Evolutionary conservation across 1,140 invertebrate genomes (phyloP), one percentile per base, ranked within the genome.

Genomic region (Glomeris maerens): DNA sequence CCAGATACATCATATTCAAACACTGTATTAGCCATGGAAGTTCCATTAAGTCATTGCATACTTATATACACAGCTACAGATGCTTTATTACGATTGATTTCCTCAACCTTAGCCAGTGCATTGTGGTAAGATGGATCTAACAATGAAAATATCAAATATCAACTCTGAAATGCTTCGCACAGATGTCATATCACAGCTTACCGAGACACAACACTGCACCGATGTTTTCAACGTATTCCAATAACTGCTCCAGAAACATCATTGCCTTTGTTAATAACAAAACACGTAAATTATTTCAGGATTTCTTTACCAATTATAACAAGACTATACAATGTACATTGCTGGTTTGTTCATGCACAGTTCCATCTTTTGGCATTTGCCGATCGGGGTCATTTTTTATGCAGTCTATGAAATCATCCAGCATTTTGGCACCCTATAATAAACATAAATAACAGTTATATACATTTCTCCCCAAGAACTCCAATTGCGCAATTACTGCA

Each of bases 391-490:
- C 90, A 52, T 78, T 79, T 59, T 86, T 77, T 41, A 96, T 79
- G 57, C 80, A 87, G 60, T 94, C 89, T 45, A 90, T 78, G 65
- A 95, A 95, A 59, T 93, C 88, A 66, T 96, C 91, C 53, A 96
- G 69, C 21, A 85, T 83, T 69, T 87, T 86, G 27, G 81, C 76
- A 41, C 85, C 87, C 84, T 89, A 52, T 10, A 62, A 60, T 26
- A 28, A 55, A 29, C 7, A n/a, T 10, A 49, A 3, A n/a, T n/a
- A 46, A 46, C 17, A 10, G 17, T 10, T 10, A 10, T 36, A 36
- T 36, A 10, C 17, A 36, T 36, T 36, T 10, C 10, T 10, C 10
- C 10, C 31, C 10, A 36, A 36, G 17, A 36, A 36, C 17, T 10
- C 10, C 10, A 10, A 36, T 36, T 17, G 10, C 31, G 31, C 17